Percentiles rank a stretch among this genome's conserved stretches.
These are phyloP conservation scores for Ganaspis sp. DNA, from an alignment of 1,140 invertebrate species.

Conservation along the genomic window DNA sequence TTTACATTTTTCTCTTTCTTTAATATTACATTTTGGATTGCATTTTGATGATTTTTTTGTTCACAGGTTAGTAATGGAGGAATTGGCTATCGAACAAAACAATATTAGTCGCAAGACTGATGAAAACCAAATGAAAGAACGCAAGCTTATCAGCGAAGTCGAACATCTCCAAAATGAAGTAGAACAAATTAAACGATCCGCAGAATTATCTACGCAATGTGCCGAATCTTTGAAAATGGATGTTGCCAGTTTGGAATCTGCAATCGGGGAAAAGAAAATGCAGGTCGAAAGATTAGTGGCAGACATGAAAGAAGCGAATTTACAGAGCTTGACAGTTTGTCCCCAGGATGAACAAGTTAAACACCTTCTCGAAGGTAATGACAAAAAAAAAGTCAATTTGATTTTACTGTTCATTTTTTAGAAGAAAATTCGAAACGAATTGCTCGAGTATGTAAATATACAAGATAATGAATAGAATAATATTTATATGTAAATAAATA, in stretches of 20 bases:
- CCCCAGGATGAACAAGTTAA: conserved; percentile 87
- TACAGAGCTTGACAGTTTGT: conserved; percentile 90
- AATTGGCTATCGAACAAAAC: conserved; percentile 79
- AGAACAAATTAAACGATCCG: conserved; percentile 87
- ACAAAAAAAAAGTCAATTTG: too few relatives aligned
- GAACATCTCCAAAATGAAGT: conserved; percentile 88
- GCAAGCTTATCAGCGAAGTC: conserved; percentile 86
- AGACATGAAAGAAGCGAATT: conserved; percentile 94
- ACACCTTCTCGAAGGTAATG: conserved; percentile 85
- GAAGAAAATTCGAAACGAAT: too few relatives aligned
- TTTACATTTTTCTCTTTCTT: background rate
- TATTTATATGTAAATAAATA: too few relatives aligned
- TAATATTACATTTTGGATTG: conserved; percentile 29
- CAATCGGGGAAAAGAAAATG: conserved; percentile 89
- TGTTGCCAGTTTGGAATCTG: conserved; percentile 84
- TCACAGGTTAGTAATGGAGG: conserved; percentile 79
- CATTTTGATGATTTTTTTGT: background rate
- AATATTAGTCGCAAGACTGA: conserved; percentile 77
- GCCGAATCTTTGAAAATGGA: conserved; percentile 88
- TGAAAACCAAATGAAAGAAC: conserved; percentile 84
- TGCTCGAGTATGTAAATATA: too few relatives aligned
- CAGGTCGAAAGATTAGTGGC: conserved; percentile 90
- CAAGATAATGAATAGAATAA: too few relatives aligned
- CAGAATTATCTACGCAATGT: conserved; percentile 87
- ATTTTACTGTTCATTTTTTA: too few relatives aligned